Base-by-base conservation (phyloP, 2,113 vertebrate species). In the Hemibagrus wyckioides region DNA sequence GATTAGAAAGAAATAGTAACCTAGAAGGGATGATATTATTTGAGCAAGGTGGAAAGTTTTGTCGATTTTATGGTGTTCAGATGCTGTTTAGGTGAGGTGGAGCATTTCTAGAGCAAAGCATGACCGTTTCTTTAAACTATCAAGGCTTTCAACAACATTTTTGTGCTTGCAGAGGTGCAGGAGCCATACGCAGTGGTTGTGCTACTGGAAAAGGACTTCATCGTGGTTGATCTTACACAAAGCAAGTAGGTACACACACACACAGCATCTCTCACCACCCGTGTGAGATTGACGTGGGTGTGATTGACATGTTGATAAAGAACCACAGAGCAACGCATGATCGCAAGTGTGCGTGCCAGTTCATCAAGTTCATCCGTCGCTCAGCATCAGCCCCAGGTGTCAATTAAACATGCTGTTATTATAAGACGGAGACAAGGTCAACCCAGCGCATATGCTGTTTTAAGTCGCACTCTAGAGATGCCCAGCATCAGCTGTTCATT, bases 201-300 rank as follows among this genome's bases (percentile, higher is more conserved):
- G 56, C 59, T 90, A 30, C 82, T 90, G 89, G 89, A 90, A 83
- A 90, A 90, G 52, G 89, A 90, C n/a, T 89, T 90, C 8, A 86
- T 90, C 52, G 85, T 90, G 52, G 89, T 90, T 44, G 89, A 90
- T 83, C 85, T 90, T 28, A 89, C 89, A 48, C 89, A 89, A 79
- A 90, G 89, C 89, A 90, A 85, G 89, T 90, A 81, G 79, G 89
- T 85, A 67, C 61, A 63, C 85, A 84, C 50, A 69, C 59, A 56
- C 79, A 41, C 48, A 86, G 86, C 56, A 87, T 81, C 39, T 4
- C 61, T 76, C 73, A 75, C 61, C 63, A 61, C n/a, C 30, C 13
- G 75, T 52, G 44, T 30, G 28, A 84, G 33, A 80, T 48, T 39
- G 39, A 30, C 65, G 19, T 30, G 67, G 89, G 69, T 80, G 79